Percentiles rank a stretch among this genome's conserved stretches.
Evolutionary conservation across 2,113 vertebrate species (phyloP).

Genomic region (Ptychochromis oligacanthus): DNA sequence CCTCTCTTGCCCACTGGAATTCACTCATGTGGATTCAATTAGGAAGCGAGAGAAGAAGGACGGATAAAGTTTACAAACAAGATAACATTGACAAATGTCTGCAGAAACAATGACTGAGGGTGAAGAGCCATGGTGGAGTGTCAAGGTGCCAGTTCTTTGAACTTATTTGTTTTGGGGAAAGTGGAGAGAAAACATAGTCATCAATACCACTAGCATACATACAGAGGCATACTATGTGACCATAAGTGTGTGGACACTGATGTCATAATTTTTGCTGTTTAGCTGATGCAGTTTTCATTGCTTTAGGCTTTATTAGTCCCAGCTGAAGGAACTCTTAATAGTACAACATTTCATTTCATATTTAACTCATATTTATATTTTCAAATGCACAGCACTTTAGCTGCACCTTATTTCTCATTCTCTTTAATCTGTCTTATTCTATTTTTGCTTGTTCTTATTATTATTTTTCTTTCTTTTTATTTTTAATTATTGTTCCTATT

Average conservation of each 20-base stretch:
- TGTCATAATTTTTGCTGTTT: background rate
- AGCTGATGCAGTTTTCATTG: background rate
- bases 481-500: background rate
- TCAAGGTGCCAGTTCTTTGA: constrained; percentile 1
- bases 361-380: background rate
- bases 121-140: background rate
- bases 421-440: background rate
- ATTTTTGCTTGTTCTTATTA: background rate
- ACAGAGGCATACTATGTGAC: background rate
- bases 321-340: background rate
- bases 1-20: constrained; percentile 59
- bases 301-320: background rate
- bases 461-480: background rate
- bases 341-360: background rate
- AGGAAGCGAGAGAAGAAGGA: constrained; percentile 31
- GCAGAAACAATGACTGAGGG: constrained; percentile 21
- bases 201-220: background rate
- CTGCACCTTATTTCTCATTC: background rate
- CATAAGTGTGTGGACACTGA: background rate
- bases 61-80: constrained; percentile 35
- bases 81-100: constrained; percentile 64
- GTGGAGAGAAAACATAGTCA: constrained; percentile 2
- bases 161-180: constrained; percentile 4
- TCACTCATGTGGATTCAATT: constrained; percentile 75
- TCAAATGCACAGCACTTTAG: background rate